Evolutionary conservation across 2,797 vertebrate genomes (phyloP), one percentile per base, ranked within the genome.

Genomic region (Darevskia mixta): DNA sequence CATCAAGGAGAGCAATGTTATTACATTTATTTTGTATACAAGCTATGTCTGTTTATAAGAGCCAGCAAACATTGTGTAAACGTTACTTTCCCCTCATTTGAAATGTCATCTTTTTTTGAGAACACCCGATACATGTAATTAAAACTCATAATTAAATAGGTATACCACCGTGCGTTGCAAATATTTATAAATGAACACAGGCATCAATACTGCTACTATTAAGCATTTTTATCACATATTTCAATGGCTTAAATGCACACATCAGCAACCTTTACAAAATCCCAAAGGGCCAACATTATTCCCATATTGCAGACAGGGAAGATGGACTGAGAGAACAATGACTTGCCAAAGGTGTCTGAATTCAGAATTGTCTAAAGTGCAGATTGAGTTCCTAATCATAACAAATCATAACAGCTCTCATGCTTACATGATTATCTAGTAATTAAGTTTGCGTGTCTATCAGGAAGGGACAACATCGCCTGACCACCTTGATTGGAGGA

Each of bases 31-130:
- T 85, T 87, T 87, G 71, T 84, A 88, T 79, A 88, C 67, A 90
- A 81, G 92, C 29, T 61, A 90, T 87, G 87, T 41, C 79, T 86
- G 67, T 88, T 82, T 85, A 91, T 90, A 92, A 86, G 67, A 91
- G 8, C 10, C 29, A 72, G 0, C 0, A 13, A 91, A 69, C 79
- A 83, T 90, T 90, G 85, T 61, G 90, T 25, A 7, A 90, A n/a
- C 81, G 88, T 87, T 87, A 92, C 73, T 32, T 90, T 75, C 27
- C 43, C 75, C 87, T 43, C n/a, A 13, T 66, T 55, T 41, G 25
- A 82, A 6, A 81, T 91, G 79, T 13, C n/a, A 80, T n/a, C 82
- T 64, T 82, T 6, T 86, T 64, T 35, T 78, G 38, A 83, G 77
- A 79, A 64, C 49, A 61, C 32, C 81, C 73, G 49, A 79, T 61